Evolutionary conservation across 2,113 vertebrate genomes (phyloP), one percentile per base, ranked within the genome.

Genomic region (Pagrus major): DNA sequence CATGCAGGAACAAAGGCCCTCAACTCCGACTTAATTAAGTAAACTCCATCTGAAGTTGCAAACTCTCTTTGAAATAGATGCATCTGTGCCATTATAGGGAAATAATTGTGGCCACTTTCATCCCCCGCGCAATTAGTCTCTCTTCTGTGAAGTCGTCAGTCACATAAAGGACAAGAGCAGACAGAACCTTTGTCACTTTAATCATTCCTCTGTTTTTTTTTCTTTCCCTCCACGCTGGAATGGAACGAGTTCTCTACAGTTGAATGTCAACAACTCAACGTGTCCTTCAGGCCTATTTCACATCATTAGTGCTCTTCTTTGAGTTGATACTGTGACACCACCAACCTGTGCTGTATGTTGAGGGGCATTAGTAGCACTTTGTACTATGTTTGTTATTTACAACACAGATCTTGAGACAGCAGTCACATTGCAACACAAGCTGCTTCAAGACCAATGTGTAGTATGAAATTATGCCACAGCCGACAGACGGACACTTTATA

Each of bases 51-150:
- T 85, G 71, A 90, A 89, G 80, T 88, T 91, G 74, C 81, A 84
- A 58, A 70, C 64, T 84, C 82, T 73, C 89, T 88, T 86, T 93
- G 80, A 90, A 89, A 90, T 85, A 56, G 76, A 85, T 80, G 82
- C 80, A 93, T 90, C 88, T 86, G 83, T 80, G 81, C 87, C 78
- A 86, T 92, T 87, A 87, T 78, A 80, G 81, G 76, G 86, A 87
- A 91, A 93, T 93, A 93, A 93, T 93, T 93, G 83, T 87, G 80
- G 78, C 83, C 84, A 89, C 90, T 92, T 91, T 91, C 74, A 88
- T 91, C 83, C 83, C 63, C 77, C 42, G 59, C 23, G 52, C 85
- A 92, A 91, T 94, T 92, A 93, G 80, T 86, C 83, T 84, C 77
- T 89, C 66, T 78, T 92, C 86, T 89, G 80, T 87, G 89, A 89